Conservation (phyloP, 2,797 vertebrate species). For the Argyrosomus regius region DNA sequence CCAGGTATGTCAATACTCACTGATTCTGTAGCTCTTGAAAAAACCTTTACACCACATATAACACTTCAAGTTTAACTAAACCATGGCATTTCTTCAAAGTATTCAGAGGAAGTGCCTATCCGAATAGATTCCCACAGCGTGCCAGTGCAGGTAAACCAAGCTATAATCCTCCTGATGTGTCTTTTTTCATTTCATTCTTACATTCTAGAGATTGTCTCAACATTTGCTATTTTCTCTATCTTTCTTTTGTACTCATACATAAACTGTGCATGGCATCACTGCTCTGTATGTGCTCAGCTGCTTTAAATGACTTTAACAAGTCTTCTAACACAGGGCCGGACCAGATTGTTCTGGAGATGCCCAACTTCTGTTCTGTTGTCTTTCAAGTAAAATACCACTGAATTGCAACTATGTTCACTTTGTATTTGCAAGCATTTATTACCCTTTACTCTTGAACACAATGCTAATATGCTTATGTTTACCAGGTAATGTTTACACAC, state of each 20-base stretch:
- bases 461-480: neutral
- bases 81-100: constrained; percentile 87
- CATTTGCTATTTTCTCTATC: neutral
- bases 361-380: constrained; percentile 6
- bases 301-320: constrained; percentile 37
- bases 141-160: constrained; percentile 86
- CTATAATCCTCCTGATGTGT: constrained; percentile 42
- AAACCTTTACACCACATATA: constrained; percentile 12
- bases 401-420: neutral
- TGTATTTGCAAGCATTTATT: neutral
- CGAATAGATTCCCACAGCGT: constrained; percentile 82
- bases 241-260: constrained; percentile 23
- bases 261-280: constrained; percentile 63
- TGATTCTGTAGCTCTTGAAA: constrained; percentile 43
- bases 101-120: constrained; percentile 85
- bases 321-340: constrained; percentile 19
- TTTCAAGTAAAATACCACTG: constrained; percentile 14
- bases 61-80: constrained; percentile 67
- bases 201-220: constrained; percentile 26
- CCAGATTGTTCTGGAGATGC: constrained; percentile 17
- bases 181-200: neutral
- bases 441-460: neutral
- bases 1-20: constrained; percentile 85
- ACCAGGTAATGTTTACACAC: neutral
- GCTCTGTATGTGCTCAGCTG: constrained; percentile 57